Evolutionary conservation across 2,797 vertebrate species (phyloP).

Genomic region (Chromobotia macracanthus): DNA sequence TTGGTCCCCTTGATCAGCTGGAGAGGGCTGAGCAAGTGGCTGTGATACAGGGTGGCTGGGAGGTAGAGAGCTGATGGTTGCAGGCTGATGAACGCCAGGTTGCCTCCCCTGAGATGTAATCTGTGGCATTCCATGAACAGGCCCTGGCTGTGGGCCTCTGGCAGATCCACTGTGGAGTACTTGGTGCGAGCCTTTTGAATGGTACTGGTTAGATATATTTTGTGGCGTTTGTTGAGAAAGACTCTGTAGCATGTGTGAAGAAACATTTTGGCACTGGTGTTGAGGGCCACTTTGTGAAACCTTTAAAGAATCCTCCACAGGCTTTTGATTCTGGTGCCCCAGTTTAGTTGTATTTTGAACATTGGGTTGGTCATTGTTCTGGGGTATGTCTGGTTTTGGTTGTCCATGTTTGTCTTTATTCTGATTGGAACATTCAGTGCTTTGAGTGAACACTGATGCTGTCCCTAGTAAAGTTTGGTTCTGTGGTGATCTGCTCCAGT

Average conservation of each 20-base stretch:
- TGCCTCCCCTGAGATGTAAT: constrained; percentile 60
- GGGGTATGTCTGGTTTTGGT: constrained; percentile 20
- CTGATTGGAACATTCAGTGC: constrained; percentile 49
- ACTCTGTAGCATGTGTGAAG: constrained; percentile 33
- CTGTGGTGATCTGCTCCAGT: constrained; percentile 43
- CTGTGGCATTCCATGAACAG: constrained; percentile 66
- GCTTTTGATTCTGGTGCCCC: constrained; percentile 31
- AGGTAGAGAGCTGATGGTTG: constrained; percentile 70
- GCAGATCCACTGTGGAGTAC: constrained; percentile 44
- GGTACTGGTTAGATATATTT: constrained; percentile 45
- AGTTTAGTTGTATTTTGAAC: constrained; percentile 21
- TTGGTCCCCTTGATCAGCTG: constrained; percentile 73
- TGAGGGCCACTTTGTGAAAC: constrained; percentile 21
- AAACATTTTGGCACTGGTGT: constrained; percentile 30
- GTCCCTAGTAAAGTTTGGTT: not conserved
- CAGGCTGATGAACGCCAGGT: constrained; percentile 67
- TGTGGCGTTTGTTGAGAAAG: constrained; percentile 38
- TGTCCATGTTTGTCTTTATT: constrained; percentile 49
- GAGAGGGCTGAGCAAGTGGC: constrained; percentile 70
- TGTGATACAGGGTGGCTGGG: constrained; percentile 73
- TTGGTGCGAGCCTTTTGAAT: constrained; percentile 50
- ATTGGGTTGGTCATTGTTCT: constrained; percentile 12
- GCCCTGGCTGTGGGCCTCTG: constrained; percentile 56
- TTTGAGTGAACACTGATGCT: constrained; percentile 10
- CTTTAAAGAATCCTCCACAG: constrained; percentile 35